phyloP scores from a whole-genome alignment of 2,797 vertebrate species.

The Ficedula albicollis region DNA sequence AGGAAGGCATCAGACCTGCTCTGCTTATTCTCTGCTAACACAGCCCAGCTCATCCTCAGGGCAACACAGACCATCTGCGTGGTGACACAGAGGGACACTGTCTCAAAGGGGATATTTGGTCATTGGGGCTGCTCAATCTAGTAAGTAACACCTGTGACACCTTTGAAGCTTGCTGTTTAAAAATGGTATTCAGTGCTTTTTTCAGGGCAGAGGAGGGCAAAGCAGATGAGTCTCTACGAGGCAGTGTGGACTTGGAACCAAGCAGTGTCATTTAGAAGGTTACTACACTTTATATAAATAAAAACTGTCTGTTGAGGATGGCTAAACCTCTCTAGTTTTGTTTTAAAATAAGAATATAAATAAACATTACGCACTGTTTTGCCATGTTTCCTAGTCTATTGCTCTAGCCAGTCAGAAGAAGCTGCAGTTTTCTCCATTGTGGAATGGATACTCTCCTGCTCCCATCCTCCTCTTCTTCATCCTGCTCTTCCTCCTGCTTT shows the following conservation, averaged over 20 bases:
- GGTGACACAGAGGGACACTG: neutral
- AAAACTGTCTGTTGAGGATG: neutral
- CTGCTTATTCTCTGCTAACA: neutral
- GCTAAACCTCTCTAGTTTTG: neutral
- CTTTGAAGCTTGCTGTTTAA: neutral
- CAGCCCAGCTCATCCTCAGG: neutral
- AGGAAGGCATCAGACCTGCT: neutral
- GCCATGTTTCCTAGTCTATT: neutral
- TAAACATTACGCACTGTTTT: neutral
- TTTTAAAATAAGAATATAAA: neutral
- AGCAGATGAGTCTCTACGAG: neutral
- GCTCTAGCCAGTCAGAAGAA: neutral
- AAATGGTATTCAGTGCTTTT: neutral
- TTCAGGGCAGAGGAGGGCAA: neutral
- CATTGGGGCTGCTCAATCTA: neutral
- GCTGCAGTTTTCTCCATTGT: neutral
- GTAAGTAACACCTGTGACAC: neutral
- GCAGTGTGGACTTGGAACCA: neutral
- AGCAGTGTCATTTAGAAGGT: fast-evolving
- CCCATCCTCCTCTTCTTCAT: neutral
- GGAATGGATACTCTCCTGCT: neutral
- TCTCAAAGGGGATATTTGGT: neutral
- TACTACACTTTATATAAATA: neutral
- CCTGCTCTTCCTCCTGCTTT: neutral
- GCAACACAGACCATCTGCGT: fast-evolving